phyloP scores from a whole-genome alignment of 2,113 vertebrate species.

The Malaclemys terrapin region DNA sequence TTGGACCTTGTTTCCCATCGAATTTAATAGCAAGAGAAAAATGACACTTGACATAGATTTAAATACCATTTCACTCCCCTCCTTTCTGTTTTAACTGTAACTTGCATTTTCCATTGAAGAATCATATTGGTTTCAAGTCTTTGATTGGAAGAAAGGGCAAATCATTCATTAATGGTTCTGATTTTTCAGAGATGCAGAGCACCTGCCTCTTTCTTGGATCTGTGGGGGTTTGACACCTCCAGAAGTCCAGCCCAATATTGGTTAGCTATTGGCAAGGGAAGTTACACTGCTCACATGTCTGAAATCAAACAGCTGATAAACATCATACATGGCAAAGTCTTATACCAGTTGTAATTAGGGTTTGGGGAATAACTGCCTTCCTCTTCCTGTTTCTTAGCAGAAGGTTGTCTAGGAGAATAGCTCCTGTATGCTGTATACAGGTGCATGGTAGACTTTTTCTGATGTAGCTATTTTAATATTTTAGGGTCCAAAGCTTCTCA shows the following conservation, averaged over 20 bases:
- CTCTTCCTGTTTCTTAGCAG: background rate
- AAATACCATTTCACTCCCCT: constrained; percentile 47
- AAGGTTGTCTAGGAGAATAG: background rate
- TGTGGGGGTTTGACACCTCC: background rate
- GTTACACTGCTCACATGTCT: background rate
- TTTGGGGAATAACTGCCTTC: background rate
- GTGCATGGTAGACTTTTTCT: accelerated
- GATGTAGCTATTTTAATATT: background rate
- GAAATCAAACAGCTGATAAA: accelerated
- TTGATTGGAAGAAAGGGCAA: background rate
- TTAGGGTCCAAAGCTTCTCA: background rate
- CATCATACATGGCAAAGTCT: background rate
- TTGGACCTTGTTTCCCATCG: constrained; percentile 55
- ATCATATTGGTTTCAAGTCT: background rate
- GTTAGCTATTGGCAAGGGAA: background rate
- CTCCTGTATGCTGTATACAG: accelerated
- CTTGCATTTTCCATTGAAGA: background rate
- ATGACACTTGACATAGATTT: constrained; percentile 63
- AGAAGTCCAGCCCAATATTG: background rate
- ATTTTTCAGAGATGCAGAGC: constrained; percentile 11
- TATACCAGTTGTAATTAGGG: background rate
- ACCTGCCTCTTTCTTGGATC: background rate
- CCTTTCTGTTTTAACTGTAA: background rate
- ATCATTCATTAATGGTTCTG: background rate
- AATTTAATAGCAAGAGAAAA: constrained; percentile 68